phyloP scores from a whole-genome alignment of 1,140 invertebrate genomes.

The Chymomyza costata region DNA sequence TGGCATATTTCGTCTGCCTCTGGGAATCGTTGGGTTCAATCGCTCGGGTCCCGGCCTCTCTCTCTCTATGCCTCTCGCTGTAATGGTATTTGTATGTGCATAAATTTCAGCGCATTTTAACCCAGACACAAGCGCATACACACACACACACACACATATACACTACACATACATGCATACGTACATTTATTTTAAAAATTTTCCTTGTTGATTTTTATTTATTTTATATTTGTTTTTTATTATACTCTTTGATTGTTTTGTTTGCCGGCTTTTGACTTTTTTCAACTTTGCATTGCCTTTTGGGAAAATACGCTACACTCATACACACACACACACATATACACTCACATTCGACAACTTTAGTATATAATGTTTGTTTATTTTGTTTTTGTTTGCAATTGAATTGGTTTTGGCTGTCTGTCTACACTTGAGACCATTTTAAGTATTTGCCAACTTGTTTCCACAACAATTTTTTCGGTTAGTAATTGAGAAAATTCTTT shows the following conservation, averaged over 20 bases:
- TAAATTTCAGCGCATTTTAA: constrained; percentile 31
- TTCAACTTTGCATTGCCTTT: constrained; percentile 24
- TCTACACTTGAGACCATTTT: constrained; percentile 66
- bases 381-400: constrained; percentile 32
- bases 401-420: constrained; percentile 46
- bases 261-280: constrained; percentile 37
- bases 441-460: constrained; percentile 60
- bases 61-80: constrained; percentile 17
- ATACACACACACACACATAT: too few relatives aligned
- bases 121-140: constrained; percentile 1
- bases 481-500: too few relatives aligned
- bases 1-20: too few relatives aligned
- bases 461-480: constrained; percentile 36
- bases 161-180: constrained; percentile 1
- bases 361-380: background rate
- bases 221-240: constrained; percentile 39
- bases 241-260: constrained; percentile 21
- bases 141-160: constrained; percentile 1
- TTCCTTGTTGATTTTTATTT: constrained; percentile 16
- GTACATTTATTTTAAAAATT: too few relatives aligned
- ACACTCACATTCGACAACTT: constrained; percentile 23
- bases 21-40: too few relatives aligned
- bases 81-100: constrained; percentile 20
- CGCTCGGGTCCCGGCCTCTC: too few relatives aligned
- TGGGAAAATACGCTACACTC: constrained; percentile 36